Conservation (phyloP, 1,140 invertebrate genomes). For the Drosophila oshimai region DNA sequence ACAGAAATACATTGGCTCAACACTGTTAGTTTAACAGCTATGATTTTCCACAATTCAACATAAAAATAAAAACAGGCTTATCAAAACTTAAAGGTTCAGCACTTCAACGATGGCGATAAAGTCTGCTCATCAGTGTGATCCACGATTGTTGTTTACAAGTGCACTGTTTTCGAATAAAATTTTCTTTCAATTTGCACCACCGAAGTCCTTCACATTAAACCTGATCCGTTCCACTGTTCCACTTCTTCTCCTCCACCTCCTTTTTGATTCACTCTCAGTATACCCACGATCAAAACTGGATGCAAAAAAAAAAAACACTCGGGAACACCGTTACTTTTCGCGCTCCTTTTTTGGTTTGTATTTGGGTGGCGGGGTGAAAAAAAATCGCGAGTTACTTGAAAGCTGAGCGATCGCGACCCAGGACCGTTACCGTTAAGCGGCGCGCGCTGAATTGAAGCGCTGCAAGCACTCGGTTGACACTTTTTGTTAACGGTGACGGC, state of each 20-base stretch:
- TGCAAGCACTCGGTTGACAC: conserved; percentile 65
- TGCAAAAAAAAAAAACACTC: conserved; percentile 16
- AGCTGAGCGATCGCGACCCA: conserved; percentile 44
- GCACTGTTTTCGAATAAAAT: not conserved
- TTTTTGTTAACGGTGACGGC: conserved; percentile 63
- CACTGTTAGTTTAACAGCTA: too few species aligned
- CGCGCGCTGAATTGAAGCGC: conserved; percentile 67
- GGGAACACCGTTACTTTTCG: not conserved
- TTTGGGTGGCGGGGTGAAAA: not conserved
- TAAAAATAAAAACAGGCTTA: too few species aligned
- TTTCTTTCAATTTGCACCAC: not conserved
- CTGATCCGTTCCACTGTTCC: not conserved
- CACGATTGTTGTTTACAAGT: conserved; percentile 5
- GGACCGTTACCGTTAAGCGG: conserved; percentile 77
- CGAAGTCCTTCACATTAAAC: not conserved
- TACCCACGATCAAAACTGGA: conserved; percentile 29
- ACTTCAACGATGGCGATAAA: conserved; percentile 29
- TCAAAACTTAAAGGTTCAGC: too few species aligned
- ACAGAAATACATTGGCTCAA: too few species aligned
- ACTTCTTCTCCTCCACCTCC: not conserved
- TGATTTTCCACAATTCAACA: too few species aligned
- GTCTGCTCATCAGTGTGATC: conserved; percentile 14
- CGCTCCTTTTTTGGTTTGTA: not conserved
- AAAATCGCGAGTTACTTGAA: not conserved
- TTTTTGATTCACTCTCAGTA: conserved; percentile 1